Percentiles rank a stretch among this genome's conserved stretches.
These are phyloP conservation scores for Periparus ater DNA, from an alignment of 2,797 vertebrate species.

Conservation along the genomic window DNA sequence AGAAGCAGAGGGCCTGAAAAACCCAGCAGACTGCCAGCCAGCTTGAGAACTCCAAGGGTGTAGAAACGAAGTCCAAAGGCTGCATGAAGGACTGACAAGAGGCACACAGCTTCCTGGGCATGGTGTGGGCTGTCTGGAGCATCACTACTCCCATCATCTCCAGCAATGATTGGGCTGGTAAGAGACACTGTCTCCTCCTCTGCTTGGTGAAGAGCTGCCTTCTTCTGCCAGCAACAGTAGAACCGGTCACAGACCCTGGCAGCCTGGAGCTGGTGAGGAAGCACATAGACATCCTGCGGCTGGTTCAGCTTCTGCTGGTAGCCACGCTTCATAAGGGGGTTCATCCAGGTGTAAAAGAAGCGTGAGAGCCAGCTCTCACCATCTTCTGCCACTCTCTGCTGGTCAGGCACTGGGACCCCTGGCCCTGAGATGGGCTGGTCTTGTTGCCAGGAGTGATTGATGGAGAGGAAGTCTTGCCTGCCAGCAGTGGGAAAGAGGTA, in stretches of 20 bases:
- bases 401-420: constrained; percentile 45
- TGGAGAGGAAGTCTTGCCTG: constrained; percentile 54
- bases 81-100: constrained; percentile 82
- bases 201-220: constrained; percentile 9
- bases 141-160: neutral
- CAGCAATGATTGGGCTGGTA: constrained; percentile 42
- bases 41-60: constrained; percentile 85
- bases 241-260: constrained; percentile 77
- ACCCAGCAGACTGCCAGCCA: constrained; percentile 78
- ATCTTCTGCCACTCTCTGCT: constrained; percentile 85
- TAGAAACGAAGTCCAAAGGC: constrained; percentile 86
- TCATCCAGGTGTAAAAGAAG: constrained; percentile 91
- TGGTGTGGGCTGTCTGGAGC: neutral
- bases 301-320: constrained; percentile 78
- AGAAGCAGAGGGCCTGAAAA: constrained; percentile 91
- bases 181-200: constrained; percentile 8
- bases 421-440: constrained; percentile 74
- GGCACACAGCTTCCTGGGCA: constrained; percentile 31
- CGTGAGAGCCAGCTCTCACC: constrained; percentile 87
- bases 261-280: constrained; percentile 83
- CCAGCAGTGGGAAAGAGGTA: constrained; percentile 75
- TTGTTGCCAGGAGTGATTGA: constrained; percentile 73
- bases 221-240: constrained; percentile 81
- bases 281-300: constrained; percentile 81
- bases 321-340: constrained; percentile 85